phyloP scores from a whole-genome alignment of 2,888 invertebrate species.

The Trissolcus brochymenae region DNA sequence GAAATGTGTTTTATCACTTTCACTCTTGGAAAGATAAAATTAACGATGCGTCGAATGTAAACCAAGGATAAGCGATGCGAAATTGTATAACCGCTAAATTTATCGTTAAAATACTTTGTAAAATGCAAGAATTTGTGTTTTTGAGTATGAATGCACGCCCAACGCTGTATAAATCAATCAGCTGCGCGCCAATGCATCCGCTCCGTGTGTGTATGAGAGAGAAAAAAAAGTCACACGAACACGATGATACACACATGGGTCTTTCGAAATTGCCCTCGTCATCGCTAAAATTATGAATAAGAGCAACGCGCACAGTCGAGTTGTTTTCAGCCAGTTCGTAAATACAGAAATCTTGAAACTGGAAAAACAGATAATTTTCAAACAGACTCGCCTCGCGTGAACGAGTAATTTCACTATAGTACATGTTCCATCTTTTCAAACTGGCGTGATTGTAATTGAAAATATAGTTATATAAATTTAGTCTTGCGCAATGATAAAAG shows the following conservation, averaged over 20 bases:
- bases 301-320: neutral
- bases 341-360: neutral
- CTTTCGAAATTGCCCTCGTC: conserved; percentile 32
- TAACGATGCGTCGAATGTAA: conserved; percentile 15
- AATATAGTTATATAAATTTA: too few species aligned
- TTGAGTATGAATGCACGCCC: conserved; percentile 5
- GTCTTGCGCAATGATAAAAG: too few species aligned
- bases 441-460: too few species aligned
- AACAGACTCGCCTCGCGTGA: too few species aligned
- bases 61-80: conserved; percentile 8
- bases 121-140: conserved; percentile 24
- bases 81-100: conserved; percentile 10
- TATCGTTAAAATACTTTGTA: conserved; percentile 25
- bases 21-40: conserved; percentile 5
- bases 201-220: neutral
- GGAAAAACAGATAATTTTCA: neutral
- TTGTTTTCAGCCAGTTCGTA: neutral
- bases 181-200: conserved; percentile 9
- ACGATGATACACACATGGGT: conserved; percentile 16
- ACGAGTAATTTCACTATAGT: too few species aligned
- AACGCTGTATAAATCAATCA: conserved; percentile 25
- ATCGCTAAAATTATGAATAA: conserved; percentile 39
- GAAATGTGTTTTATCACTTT: conserved; percentile 10
- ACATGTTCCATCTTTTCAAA: too few species aligned
- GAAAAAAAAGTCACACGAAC: conserved; percentile 3